These are phyloP conservation scores for Latheticus oryzae DNA, from an alignment of 2,888 invertebrate species.

Conservation along the genomic window DNA sequence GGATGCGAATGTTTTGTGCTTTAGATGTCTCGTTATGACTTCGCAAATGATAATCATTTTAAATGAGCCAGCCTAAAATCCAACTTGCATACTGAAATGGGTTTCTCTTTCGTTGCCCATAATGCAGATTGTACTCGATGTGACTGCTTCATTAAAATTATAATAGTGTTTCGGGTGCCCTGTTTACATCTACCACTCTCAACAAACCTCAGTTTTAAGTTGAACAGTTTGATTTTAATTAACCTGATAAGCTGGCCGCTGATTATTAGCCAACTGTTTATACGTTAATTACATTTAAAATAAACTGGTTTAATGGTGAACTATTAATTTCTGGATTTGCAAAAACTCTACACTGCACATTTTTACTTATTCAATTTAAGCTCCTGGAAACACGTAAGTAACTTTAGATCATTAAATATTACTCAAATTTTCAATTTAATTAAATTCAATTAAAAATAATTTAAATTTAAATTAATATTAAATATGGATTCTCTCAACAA, in stretches of 20 bases:
- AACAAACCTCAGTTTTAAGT: constrained; percentile 30
- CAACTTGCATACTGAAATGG: constrained; percentile 16
- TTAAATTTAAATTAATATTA: too few relatives aligned
- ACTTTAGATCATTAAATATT: too few relatives aligned
- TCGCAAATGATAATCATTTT: constrained; percentile 18
- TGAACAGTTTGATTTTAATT: constrained; percentile 23
- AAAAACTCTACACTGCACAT: too few relatives aligned
- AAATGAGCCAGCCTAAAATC: constrained; percentile 22
- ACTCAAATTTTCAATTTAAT: too few relatives aligned
- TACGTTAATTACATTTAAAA: constrained; percentile 8
- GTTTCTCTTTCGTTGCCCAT: constrained; percentile 20
- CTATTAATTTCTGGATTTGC: too few relatives aligned
- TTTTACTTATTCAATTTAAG: too few relatives aligned
- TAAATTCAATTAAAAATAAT: too few relatives aligned
- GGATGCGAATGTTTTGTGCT: too few relatives aligned
- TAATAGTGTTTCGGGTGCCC: constrained; percentile 13
- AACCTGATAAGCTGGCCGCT: constrained; percentile 19
- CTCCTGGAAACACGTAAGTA: too few relatives aligned
- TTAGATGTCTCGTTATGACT: too few relatives aligned
- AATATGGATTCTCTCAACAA: too few relatives aligned
- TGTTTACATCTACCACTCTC: constrained; percentile 20
- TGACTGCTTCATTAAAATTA: constrained; percentile 32
- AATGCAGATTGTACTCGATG: constrained; percentile 26
- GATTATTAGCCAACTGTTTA: constrained; percentile 20
- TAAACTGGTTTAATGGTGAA: too few relatives aligned